These are phyloP conservation scores for Rhyacichthys aspro DNA, from an alignment of 2,797 vertebrate genomes.

Conservation along the genomic window DNA sequence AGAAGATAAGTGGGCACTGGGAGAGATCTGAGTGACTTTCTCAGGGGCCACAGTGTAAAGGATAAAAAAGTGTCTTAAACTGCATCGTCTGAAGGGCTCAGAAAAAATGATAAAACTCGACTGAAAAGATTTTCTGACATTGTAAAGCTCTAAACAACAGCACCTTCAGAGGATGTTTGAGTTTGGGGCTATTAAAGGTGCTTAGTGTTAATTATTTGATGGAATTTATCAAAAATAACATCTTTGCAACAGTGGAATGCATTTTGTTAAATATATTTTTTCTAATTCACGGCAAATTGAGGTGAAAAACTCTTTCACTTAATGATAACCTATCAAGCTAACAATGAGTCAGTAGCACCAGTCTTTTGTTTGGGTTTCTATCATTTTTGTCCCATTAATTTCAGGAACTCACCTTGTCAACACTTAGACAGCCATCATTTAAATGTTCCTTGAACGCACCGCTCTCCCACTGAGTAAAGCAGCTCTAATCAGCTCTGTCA, in stretches of 20 bases:
- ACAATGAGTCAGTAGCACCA: neutral
- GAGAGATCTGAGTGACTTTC: too few species aligned
- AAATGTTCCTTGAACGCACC: conserved; percentile 19
- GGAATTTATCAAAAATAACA: neutral
- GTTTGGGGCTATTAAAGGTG: too few species aligned
- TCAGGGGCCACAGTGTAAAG: too few species aligned
- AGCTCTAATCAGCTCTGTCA: conserved; percentile 58
- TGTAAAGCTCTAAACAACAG: too few species aligned
- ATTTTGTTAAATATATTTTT: too few species aligned
- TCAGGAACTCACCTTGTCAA: conserved; percentile 25
- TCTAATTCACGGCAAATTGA: neutral
- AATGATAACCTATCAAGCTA: neutral
- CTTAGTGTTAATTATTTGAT: too few species aligned
- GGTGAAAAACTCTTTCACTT: neutral
- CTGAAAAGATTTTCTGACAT: too few species aligned
- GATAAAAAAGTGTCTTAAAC: too few species aligned
- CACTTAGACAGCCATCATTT: conserved; percentile 39
- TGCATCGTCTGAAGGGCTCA: too few species aligned
- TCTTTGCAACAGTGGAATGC: neutral
- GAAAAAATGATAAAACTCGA: too few species aligned
- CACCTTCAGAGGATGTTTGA: too few species aligned
- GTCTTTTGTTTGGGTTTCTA: conserved; percentile 1
- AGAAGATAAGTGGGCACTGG: too few species aligned
- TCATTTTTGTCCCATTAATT: conserved; percentile 9
- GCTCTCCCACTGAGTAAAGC: conserved; percentile 48